These are phyloP conservation scores for Eolophus roseicapilla DNA, from an alignment of 2,113 vertebrate species.

Conservation along the genomic window DNA sequence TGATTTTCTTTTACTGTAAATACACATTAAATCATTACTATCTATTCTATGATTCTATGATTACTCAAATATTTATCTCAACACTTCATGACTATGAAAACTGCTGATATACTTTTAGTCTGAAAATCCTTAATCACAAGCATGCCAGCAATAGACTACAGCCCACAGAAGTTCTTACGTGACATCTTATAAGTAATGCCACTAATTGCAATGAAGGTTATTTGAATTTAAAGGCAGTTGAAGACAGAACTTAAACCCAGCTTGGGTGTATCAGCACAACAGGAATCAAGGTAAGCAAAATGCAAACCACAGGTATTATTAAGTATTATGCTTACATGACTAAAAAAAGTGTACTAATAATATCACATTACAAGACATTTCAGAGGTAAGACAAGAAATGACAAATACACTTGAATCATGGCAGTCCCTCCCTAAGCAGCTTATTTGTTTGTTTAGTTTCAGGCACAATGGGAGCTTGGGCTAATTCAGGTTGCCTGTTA, in stretches of 20 bases:
- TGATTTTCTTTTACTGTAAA: neutral
- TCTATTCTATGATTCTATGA: neutral
- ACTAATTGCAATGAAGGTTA: neutral
- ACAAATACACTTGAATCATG: neutral
- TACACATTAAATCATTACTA: neutral
- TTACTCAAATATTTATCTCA: neutral
- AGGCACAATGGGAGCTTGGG: neutral
- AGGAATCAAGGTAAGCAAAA: neutral
- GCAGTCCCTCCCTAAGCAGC: neutral
- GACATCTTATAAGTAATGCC: neutral
- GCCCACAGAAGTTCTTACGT: neutral
- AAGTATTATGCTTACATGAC: neutral
- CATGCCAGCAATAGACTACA: neutral
- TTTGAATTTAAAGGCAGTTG: neutral
- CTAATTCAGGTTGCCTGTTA: conserved; percentile 7
- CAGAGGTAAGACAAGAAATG: neutral
- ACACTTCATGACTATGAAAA: neutral
- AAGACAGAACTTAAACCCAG: neutral
- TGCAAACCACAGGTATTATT: neutral
- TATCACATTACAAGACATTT: neutral
- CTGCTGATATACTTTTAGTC: neutral
- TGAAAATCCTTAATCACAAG: neutral
- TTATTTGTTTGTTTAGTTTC: conserved; percentile 11
- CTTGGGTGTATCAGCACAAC: neutral
- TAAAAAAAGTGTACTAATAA: neutral